Evolutionary conservation across 92 coral and sea anemone genomes (phyloP), one percentile per base, ranked within the genome.

Genomic region (Isaurus tuberculatus): DNA sequence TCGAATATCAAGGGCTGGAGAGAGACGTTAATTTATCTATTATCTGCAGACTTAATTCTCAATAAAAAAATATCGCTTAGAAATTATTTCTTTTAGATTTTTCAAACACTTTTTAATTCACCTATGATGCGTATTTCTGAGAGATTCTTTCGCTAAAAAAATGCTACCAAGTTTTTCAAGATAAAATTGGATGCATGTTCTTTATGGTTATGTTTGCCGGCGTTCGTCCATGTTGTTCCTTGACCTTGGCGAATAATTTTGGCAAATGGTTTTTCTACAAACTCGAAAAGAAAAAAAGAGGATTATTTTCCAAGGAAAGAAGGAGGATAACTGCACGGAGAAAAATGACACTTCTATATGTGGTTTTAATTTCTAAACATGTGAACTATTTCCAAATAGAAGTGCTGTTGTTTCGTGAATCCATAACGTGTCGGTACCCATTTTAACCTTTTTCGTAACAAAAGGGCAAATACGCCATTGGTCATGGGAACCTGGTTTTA

Each of bases 401-500:
- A 34, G 20, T 17, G 51, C 48, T 57, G 36, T 77, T 77, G 22
- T 22, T 34, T 32, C 53, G 49, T 23, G 43, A 57, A 23, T 72
- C 57, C 31, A 61, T 77, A 51, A 77, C 82, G 82, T 77, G 82
- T 57, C 82, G 69, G 82, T 49, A 58, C 58, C 8, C 44, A 42
- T 34, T 34, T 44, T 58, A 22, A 77, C 82, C 82, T 77, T 57
- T 44, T 77, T 55, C 34, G 70, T 57, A 30, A 27, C 82, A 48
- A 34, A 69, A 61, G 82, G 82, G 82, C 70, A 25, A 33, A 77
- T 77, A 77, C 82, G 33, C 33, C 69, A 8, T 17, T 55, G 44
- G 82, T 77, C 82, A 77, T 77, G 82, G 82, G 82, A 77, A 77
- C 46, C 10, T 77, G 82, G 23, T 36, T 77, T 55, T 77, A n/a